Percentiles rank a stretch among this genome's conserved stretches.
These are phyloP conservation scores for Enteromius treurensis DNA, from an alignment of 2,797 vertebrate genomes.

Conservation along the genomic window DNA sequence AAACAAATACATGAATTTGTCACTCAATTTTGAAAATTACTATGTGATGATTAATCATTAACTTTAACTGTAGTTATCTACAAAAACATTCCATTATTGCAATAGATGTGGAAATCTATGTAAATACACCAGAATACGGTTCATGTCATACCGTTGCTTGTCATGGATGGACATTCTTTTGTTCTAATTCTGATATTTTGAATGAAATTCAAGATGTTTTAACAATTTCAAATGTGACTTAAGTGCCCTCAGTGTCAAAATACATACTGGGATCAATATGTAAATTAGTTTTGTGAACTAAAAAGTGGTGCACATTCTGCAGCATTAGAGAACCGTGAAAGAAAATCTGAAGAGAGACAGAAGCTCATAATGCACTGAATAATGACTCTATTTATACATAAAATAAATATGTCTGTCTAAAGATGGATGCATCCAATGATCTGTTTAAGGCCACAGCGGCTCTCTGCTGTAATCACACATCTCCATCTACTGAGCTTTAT, in stretches of 20 bases:
- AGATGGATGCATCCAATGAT: constrained; percentile 6
- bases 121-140: neutral
- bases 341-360: neutral
- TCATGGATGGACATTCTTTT: neutral
- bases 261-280: neutral
- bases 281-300: neutral
- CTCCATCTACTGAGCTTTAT: neutral
- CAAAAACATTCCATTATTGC: neutral
- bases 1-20: neutral
- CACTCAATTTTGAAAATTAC: neutral
- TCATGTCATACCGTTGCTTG: neutral
- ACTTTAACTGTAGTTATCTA: neutral
- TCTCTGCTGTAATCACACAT: constrained; percentile 10
- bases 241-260: neutral
- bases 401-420: neutral
- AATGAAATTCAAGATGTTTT: neutral
- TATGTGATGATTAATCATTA: neutral
- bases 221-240: neutral
- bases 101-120: neutral
- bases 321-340: neutral
- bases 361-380: constrained; percentile 2
- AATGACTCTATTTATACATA: neutral
- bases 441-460: constrained; percentile 7
- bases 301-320: neutral
- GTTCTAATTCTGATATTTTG: neutral